Percentiles rank a stretch among this genome's conserved stretches.
These are phyloP conservation scores for Zaprionus africanus DNA, from an alignment of 1,140 invertebrate species.

Conservation along the genomic window DNA sequence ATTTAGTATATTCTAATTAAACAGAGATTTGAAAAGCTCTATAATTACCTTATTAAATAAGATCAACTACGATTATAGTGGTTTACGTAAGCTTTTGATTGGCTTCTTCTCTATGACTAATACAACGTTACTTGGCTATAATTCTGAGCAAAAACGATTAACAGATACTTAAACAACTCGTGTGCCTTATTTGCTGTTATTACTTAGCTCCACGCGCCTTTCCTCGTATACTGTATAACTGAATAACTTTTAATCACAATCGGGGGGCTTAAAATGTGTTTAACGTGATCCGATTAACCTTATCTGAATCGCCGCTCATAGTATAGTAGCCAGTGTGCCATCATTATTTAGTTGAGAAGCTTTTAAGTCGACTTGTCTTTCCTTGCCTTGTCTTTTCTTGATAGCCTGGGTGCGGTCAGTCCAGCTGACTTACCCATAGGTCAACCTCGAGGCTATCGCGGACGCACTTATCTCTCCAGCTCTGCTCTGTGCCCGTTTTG, in stretches of 20 bases:
- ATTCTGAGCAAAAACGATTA: background rate
- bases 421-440: conserved; percentile 17
- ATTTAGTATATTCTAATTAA: background rate
- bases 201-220: background rate
- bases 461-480: conserved; percentile 50
- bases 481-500: conserved; percentile 1
- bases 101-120: background rate
- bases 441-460: conserved; percentile 35
- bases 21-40: background rate
- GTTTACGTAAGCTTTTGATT: background rate
- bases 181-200: conserved; percentile 1
- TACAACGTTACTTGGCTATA: background rate
- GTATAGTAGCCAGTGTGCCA: conserved; percentile 21
- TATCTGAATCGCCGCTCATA: conserved; percentile 22
- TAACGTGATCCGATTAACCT: conserved; percentile 14
- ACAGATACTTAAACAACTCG: background rate
- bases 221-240: background rate
- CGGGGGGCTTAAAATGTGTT: background rate
- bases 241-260: conserved; percentile 2
- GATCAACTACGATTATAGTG: background rate
- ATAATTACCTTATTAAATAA: background rate
- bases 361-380: conserved; percentile 49
- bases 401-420: conserved; percentile 65
- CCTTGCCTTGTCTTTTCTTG: conserved; percentile 35
- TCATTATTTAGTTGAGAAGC: conserved; percentile 32